Percentiles rank a stretch among this genome's conserved stretches.
phyloP scores from a whole-genome alignment of 2,113 vertebrate genomes.

The Prietella phreatophila region DNA sequence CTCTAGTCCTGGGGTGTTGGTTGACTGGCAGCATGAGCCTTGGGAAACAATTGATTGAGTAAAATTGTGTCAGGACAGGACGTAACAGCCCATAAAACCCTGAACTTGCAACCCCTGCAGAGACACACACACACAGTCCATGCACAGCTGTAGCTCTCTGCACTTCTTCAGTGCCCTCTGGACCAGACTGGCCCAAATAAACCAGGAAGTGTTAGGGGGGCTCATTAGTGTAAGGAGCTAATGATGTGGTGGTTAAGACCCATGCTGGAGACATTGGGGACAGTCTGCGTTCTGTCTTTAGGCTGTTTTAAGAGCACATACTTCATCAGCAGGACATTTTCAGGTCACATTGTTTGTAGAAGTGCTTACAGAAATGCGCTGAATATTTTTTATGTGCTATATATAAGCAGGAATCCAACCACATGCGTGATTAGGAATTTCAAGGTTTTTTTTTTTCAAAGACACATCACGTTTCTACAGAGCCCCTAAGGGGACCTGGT shows the following conservation, averaged over 20 bases:
- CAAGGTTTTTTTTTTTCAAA: no score
- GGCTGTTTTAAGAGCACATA: neutral
- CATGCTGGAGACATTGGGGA: constrained; percentile 27
- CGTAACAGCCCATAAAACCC: constrained; percentile 51
- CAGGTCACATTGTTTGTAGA: neutral
- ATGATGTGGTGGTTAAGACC: constrained; percentile 48
- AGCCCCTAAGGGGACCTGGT: no score
- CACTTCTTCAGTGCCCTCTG: constrained; percentile 41
- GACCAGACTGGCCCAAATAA: constrained; percentile 41
- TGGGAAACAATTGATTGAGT: constrained; percentile 39
- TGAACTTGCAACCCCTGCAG: constrained; percentile 25
- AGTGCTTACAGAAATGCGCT: neutral
- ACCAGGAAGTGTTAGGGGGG: constrained; percentile 31
- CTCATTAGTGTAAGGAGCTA: constrained; percentile 41
- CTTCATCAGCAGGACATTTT: constrained; percentile 10
- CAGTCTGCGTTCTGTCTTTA: neutral
- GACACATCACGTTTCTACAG: neutral
- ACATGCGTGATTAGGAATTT: neutral
- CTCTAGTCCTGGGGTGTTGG: constrained; percentile 11
- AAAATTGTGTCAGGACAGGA: constrained; percentile 47
- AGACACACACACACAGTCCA: constrained; percentile 25
- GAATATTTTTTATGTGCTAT: neutral
- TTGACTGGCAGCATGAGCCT: constrained; percentile 32
- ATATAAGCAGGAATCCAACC: neutral
- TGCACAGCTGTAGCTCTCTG: constrained; percentile 26